Conservation (phyloP, 2,888 invertebrate genomes). For the Hypselothyrea guttata region DNA sequence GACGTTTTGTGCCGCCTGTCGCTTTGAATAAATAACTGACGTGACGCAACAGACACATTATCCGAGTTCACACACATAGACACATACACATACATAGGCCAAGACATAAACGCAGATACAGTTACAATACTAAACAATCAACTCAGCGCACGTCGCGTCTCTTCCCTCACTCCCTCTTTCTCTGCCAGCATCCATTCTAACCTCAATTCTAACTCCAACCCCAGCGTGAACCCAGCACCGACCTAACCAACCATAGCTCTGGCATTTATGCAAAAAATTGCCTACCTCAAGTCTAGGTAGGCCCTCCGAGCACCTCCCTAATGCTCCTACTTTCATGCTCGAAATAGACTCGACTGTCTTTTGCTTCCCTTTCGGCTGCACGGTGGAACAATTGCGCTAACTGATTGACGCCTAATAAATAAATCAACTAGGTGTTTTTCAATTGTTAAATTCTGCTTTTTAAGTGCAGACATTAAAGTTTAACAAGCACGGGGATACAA, state of each 20-base stretch:
- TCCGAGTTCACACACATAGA: constrained; percentile 33
- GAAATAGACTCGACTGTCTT: constrained; percentile 54
- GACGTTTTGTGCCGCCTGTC: constrained; percentile 80
- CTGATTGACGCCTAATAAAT: constrained; percentile 5
- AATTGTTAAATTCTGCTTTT: neutral
- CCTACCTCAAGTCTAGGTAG: constrained; percentile 33
- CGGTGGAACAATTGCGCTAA: constrained; percentile 37
- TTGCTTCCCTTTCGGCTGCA: constrained; percentile 32
- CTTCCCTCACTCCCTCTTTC: constrained; percentile 48
- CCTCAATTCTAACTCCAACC: neutral
- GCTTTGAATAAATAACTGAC: constrained; percentile 76
- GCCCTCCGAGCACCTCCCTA: constrained; percentile 3
- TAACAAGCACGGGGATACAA: too few species aligned
- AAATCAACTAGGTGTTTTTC: neutral
- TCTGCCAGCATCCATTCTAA: constrained; percentile 35
- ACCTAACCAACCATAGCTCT: constrained; percentile 50
- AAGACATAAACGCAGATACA: constrained; percentile 17
- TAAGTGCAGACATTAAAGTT: too few species aligned
- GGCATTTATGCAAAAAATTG: constrained; percentile 65
- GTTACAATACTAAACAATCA: constrained; percentile 62
- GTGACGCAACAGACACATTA: constrained; percentile 73
- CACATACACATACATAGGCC: constrained; percentile 4
- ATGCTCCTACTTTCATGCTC: constrained; percentile 19
- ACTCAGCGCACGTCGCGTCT: constrained; percentile 33
- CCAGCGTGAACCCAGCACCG: constrained; percentile 9